phyloP scores from a whole-genome alignment of 2,888 invertebrate species.

The Neocrepidodera transversa region DNA sequence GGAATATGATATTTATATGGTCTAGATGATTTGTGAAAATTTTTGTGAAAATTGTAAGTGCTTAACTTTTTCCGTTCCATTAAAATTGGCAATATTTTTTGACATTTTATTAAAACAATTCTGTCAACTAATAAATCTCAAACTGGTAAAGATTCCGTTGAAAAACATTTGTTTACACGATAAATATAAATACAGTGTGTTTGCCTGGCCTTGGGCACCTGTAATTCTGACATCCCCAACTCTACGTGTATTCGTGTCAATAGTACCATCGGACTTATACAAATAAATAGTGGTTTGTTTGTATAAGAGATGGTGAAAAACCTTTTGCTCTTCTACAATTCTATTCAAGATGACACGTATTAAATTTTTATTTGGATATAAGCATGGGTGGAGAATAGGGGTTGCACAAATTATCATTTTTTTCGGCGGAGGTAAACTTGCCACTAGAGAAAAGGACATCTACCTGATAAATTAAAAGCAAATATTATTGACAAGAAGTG shows the following conservation, averaged over 20 bases:
- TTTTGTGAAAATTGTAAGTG: no score
- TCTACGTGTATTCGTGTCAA: slow-evolving; percentile 22
- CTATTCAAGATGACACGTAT: slow-evolving; percentile 8
- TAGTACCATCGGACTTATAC: slow-evolving; percentile 21
- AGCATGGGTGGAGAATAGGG: neutral
- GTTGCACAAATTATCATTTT: no score
- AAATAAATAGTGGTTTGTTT: slow-evolving; percentile 19
- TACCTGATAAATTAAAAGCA: no score
- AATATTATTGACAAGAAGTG: no score
- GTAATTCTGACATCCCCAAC: slow-evolving; percentile 27
- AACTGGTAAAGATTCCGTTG: slow-evolving; percentile 5
- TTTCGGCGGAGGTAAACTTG: no score
- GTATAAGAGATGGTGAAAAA: slow-evolving; percentile 15
- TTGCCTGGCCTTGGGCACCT: slow-evolving; percentile 35
- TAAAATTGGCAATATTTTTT: no score
- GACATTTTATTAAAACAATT: no score
- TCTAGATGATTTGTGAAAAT: no score
- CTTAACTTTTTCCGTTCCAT: no score
- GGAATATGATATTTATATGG: no score
- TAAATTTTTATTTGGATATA: slow-evolving; percentile 1
- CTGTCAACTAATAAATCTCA: neutral
- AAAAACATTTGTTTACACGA: slow-evolving; percentile 21
- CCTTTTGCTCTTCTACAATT: slow-evolving; percentile 11
- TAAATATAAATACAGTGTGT: slow-evolving; percentile 25
- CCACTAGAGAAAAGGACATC: no score